Evolutionary conservation across 2,888 invertebrate genomes (phyloP).

Genomic region (Subacronicta megacephala): DNA sequence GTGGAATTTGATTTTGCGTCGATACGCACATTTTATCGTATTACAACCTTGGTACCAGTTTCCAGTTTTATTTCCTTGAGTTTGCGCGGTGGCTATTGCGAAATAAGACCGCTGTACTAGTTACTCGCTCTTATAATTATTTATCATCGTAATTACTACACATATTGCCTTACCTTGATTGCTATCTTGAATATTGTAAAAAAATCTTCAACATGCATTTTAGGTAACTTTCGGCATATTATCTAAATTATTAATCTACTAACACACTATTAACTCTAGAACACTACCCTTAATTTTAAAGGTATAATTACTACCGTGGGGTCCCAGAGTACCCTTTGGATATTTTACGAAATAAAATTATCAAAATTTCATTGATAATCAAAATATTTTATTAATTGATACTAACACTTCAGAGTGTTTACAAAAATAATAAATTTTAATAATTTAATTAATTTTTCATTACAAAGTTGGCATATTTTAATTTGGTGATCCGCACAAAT

Average conservation of each 20-base stretch:
- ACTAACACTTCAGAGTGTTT: too few species aligned
- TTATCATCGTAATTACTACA: slow-evolving; percentile 42
- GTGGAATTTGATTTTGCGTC: slow-evolving; percentile 58
- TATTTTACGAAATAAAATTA: too few species aligned
- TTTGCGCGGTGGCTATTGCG: slow-evolving; percentile 35
- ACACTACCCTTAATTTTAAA: too few species aligned
- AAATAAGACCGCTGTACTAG: slow-evolving; percentile 28
- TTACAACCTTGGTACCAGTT: slow-evolving; percentile 56
- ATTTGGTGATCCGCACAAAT: too few species aligned
- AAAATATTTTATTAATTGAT: too few species aligned
- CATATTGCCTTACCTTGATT: slow-evolving; percentile 29
- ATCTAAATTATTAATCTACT: background rate
- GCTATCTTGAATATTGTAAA: slow-evolving; percentile 43
- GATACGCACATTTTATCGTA: slow-evolving; percentile 50
- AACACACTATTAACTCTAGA: background rate
- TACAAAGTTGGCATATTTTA: too few species aligned
- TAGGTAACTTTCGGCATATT: background rate
- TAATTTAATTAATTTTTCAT: too few species aligned
- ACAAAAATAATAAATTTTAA: too few species aligned
- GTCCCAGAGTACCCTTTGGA: too few species aligned
- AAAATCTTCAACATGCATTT: slow-evolving; percentile 15
- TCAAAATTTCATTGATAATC: too few species aligned
- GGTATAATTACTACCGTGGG: too few species aligned
- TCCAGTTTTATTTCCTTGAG: slow-evolving; percentile 34
- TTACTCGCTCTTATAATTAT: slow-evolving; percentile 27